A percentile compares a stretch with the other conserved stretches of the same genome.
phyloP scores from a whole-genome alignment of 2,888 invertebrate species.

The Deilephila porcellus region DNA sequence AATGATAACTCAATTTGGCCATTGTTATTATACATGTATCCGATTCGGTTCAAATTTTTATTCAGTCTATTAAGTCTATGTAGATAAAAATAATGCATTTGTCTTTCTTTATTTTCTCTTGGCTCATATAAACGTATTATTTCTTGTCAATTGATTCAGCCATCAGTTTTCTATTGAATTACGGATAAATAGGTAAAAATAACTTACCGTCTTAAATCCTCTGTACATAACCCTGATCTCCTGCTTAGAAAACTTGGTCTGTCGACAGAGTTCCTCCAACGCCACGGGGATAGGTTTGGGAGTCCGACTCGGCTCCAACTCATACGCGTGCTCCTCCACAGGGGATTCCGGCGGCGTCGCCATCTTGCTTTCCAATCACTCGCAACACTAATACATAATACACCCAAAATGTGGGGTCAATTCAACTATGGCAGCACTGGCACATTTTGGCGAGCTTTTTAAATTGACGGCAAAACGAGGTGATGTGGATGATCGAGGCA shows the following conservation, averaged over 20 bases:
- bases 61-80: too few species aligned
- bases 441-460: constrained; percentile 40
- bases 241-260: constrained; percentile 97
- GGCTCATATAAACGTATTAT: too few species aligned
- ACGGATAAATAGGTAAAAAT: neutral
- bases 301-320: constrained; percentile 91
- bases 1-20: neutral
- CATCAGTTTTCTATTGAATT: constrained; percentile 25
- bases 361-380: constrained; percentile 77
- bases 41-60: too few species aligned
- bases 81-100: too few species aligned
- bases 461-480: constrained; percentile 13
- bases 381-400: constrained; percentile 34
- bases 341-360: constrained; percentile 95
- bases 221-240: constrained; percentile 99
- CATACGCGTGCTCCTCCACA: constrained; percentile 93
- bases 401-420: constrained; percentile 11
- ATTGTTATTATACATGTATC: neutral
- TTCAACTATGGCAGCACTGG: constrained; percentile 37
- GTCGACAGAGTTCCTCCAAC: constrained; percentile 94
- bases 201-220: constrained; percentile 96
- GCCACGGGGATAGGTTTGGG: constrained; percentile 94
- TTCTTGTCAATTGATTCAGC: neutral
- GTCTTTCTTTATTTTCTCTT: too few species aligned
- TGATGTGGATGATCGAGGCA: neutral